Evolutionary conservation across 1,140 invertebrate species (phyloP).

Genomic region (Dolichoris vasculosae): DNA sequence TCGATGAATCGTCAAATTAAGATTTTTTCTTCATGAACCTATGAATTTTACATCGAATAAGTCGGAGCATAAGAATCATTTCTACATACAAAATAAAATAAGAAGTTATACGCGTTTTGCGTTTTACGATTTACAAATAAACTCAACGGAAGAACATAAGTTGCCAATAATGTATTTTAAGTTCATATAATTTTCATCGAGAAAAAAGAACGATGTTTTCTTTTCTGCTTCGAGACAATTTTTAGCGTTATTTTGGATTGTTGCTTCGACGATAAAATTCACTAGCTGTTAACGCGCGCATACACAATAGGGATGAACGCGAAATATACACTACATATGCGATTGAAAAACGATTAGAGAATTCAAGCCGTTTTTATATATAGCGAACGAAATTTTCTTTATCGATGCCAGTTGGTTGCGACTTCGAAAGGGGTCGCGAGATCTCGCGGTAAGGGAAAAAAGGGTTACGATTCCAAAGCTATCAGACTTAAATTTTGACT

Average conservation of each 20-base stretch:
- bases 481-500: too few species aligned
- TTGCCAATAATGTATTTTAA: too few species aligned
- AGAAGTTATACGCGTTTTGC: too few species aligned
- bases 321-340: background rate
- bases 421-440: background rate
- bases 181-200: too few species aligned
- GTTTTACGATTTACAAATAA: too few species aligned
- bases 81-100: background rate
- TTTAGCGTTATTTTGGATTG: background rate
- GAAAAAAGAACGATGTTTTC: too few species aligned
- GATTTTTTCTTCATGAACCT: too few species aligned
- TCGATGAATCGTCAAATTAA: too few species aligned
- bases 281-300: background rate
- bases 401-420: background rate
- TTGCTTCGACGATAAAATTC: background rate
- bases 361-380: background rate
- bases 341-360: background rate
- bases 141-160: too few species aligned
- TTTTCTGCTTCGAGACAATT: background rate
- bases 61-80: background rate
- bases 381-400: background rate
- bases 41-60: background rate
- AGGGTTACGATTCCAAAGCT: too few species aligned
- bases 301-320: background rate
- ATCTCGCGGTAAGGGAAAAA: background rate